Evolutionary conservation across 2,113 vertebrate genomes (phyloP), one percentile per base, ranked within the genome.

Genomic region (Etheostoma cragini): DNA sequence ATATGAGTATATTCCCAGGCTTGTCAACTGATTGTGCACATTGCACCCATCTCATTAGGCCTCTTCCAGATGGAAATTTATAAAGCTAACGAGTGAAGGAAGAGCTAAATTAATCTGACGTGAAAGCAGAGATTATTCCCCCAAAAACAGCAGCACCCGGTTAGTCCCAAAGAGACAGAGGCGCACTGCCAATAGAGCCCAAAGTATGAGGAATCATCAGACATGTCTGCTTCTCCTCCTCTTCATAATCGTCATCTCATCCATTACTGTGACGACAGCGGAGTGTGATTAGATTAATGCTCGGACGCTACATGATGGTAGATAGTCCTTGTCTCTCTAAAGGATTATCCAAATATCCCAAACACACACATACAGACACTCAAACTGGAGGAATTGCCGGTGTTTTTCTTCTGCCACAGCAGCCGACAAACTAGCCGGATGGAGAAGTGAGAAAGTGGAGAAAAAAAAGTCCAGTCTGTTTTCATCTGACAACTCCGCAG

Each of bases 291-390:
- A 64, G 89, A 80, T 84, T 78, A 80, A 35, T 4, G 4, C 66
- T 46, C 4, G 3, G 52, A 56, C 0, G 38, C 70, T 72, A 79
- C 81, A 80, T 60, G 80, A 35, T 68, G 62, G 47, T 61, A 13
- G 56, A 45, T 30, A 21, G 60, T 58, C 70, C 46, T 52, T 46
- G 49, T 84, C 35, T 35, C 77, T 45, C 57, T 30, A 21, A n/a
- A 26, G 38, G 86, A 91, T 89, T 83, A 88, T 80, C 82, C 80
- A 54, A 24, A 46, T 30, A 45, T 58, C n/a, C 47, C 35, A 54
- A 65, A 64, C 54, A 53, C 11, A 19, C 16, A n/a, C 5, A 64
- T 10, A 65, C 49, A 19, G 50, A 61, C 38, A 17, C 61, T 56
- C 30, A 15, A 21, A 33, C 57, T 4, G 67, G 47, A 54, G 5